phyloP scores from a whole-genome alignment of 2,888 invertebrate species.

The Malachius bipustulatus region DNA sequence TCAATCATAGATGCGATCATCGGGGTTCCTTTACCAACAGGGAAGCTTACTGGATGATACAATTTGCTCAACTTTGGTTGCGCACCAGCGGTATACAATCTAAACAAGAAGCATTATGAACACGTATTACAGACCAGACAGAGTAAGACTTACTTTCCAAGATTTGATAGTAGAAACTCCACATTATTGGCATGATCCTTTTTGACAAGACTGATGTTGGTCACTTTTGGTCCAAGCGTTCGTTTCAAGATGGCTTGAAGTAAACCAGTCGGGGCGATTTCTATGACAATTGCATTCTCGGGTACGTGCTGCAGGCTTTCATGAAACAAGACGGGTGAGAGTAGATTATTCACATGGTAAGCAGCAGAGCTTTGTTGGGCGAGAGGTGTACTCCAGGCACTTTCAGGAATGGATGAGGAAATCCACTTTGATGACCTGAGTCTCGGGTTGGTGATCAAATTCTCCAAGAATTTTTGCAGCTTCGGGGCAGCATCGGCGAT shows the following conservation, averaged over 20 bases:
- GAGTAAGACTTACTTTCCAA: conserved; percentile 62
- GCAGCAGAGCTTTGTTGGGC: conserved; percentile 77
- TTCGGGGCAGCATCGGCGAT: conserved; percentile 76
- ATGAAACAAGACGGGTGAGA: conserved; percentile 88
- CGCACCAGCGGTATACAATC: conserved; percentile 66
- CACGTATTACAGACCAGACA: conserved; percentile 1
- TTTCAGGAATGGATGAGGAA: conserved; percentile 83
- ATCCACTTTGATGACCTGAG: conserved; percentile 78
- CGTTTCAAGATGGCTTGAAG: conserved; percentile 89
- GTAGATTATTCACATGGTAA: conserved; percentile 92
- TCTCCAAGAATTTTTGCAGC: conserved; percentile 62
- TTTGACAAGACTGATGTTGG: conserved; percentile 79
- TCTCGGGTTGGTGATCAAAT: conserved; percentile 70
- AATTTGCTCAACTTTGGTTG: conserved; percentile 63
- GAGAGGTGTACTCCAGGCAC: conserved; percentile 64
- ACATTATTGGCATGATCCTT: conserved; percentile 64
- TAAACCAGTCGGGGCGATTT: conserved; percentile 90
- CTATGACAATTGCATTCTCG: conserved; percentile 76
- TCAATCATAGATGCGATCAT: conserved; percentile 73
- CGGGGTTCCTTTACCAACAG: conserved; percentile 85
- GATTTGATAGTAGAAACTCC: conserved; percentile 58
- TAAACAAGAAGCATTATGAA: conserved; percentile 26
- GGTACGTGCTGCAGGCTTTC: conserved; percentile 80
- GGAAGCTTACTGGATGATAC: conserved; percentile 65
- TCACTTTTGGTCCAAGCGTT: conserved; percentile 58